Conservation (phyloP, 2,113 vertebrate genomes). For the Menura novaehollandiae region DNA sequence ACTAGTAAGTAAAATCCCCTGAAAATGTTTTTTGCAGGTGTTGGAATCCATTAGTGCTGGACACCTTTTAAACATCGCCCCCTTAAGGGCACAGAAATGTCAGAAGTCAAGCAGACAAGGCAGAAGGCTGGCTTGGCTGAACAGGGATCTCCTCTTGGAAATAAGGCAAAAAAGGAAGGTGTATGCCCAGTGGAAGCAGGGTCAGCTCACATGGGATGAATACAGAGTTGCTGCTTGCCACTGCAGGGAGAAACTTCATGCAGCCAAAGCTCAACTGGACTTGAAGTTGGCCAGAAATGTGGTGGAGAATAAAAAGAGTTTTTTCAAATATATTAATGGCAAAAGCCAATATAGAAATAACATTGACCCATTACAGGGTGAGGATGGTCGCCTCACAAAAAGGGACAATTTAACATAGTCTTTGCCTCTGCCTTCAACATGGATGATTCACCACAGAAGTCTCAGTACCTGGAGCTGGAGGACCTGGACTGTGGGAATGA, state of each 20-base stretch:
- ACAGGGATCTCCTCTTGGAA: not conserved
- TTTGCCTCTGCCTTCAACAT: not conserved
- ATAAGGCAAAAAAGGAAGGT: not conserved
- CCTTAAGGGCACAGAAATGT: not conserved
- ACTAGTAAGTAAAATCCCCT: not conserved
- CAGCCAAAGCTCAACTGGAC: not conserved
- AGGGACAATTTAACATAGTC: not conserved
- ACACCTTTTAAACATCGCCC: not conserved
- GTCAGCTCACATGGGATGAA: not conserved
- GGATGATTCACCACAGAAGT: not conserved
- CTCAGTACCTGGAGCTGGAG: not conserved
- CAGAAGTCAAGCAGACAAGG: not conserved
- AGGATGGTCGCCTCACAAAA: not conserved
- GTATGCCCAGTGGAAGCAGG: not conserved
- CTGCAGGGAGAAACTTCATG: not conserved
- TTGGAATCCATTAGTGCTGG: not conserved
- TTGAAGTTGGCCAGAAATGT: not conserved
- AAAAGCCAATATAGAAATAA: not conserved
- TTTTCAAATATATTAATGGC: not conserved
- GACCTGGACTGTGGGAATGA: fast-evolving
- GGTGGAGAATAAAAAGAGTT: not conserved
- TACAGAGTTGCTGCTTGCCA: not conserved
- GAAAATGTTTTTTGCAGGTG: not conserved
- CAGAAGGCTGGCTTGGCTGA: not conserved
- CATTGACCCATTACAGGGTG: not conserved